Evolutionary conservation across 1,140 invertebrate species (phyloP).

Genomic region (Hycleus phaleratus): DNA sequence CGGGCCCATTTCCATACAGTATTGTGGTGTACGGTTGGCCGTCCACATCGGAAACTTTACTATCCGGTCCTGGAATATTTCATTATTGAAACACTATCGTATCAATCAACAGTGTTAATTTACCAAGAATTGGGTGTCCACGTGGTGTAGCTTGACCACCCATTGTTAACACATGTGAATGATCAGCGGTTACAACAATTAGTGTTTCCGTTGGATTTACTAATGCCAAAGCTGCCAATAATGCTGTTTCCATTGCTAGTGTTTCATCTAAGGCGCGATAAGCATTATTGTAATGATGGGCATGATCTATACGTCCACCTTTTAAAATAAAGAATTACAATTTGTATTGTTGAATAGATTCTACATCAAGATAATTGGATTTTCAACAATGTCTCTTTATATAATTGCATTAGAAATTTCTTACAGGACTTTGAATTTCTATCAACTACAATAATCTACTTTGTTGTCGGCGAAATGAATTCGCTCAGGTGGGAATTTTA

Average conservation of each 20-base stretch:
- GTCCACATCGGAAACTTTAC: conserved; percentile 55
- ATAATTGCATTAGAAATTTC: too few relatives aligned
- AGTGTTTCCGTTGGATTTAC: conserved; percentile 66
- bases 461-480: too few relatives aligned
- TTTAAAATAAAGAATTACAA: conserved; percentile 18
- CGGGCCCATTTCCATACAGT: conserved; percentile 67
- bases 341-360: too few relatives aligned
- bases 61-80: conserved; percentile 51
- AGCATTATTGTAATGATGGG: conserved; percentile 74
- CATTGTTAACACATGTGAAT: conserved; percentile 73
- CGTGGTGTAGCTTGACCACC: conserved; percentile 58
- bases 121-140: conserved; percentile 56
- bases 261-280: conserved; percentile 72
- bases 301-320: conserved; percentile 79
- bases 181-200: conserved; percentile 72
- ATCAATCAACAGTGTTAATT: conserved; percentile 3
- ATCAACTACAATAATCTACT: too few relatives aligned
- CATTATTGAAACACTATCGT: neutral
- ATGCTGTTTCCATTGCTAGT: conserved; percentile 63
- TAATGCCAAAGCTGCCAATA: conserved; percentile 57
- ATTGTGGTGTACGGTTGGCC: conserved; percentile 63
- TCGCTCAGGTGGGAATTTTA: too few relatives aligned
- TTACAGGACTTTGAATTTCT: too few relatives aligned
- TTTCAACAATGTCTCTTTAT: too few relatives aligned
- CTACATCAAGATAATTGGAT: too few relatives aligned